Percentiles rank a stretch among this genome's conserved stretches.
Evolutionary conservation across 2,888 invertebrate species (phyloP).

Genomic region (Actias luna): DNA sequence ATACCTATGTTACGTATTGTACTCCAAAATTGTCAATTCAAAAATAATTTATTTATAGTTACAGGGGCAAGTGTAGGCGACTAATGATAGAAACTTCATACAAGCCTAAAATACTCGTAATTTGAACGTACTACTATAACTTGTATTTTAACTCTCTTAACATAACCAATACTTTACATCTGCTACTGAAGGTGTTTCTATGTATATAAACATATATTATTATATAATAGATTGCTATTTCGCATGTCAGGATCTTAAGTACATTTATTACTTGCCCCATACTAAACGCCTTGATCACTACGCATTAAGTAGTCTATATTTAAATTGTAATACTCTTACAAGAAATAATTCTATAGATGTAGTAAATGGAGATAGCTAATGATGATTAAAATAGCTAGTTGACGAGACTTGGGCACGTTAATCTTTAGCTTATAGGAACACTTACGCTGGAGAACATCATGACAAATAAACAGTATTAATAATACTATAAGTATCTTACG

Average conservation of each 20-base stretch:
- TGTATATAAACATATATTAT: too few relatives aligned
- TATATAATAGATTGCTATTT: background rate
- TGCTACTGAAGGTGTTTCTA: background rate
- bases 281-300: background rate
- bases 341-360: background rate
- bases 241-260: background rate
- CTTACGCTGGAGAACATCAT: conserved; percentile 14
- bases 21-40: too few relatives aligned
- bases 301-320: background rate
- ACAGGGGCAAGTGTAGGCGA: too few relatives aligned
- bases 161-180: background rate
- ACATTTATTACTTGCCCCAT: background rate
- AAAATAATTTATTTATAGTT: too few relatives aligned
- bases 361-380: conserved; percentile 17
- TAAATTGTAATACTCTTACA: background rate
- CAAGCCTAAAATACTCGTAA: background rate
- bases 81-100: too few relatives aligned
- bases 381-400: conserved; percentile 23
- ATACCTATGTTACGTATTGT: too few relatives aligned
- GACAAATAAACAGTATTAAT: conserved; percentile 8
- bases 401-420: conserved; percentile 24
- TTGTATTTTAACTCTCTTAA: too few relatives aligned
- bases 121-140: background rate
- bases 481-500: conserved; percentile 11
- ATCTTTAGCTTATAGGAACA: conserved; percentile 15